Base-by-base conservation (phyloP, 2,888 invertebrate genomes). In the Drosophila nigricruria region DNA sequence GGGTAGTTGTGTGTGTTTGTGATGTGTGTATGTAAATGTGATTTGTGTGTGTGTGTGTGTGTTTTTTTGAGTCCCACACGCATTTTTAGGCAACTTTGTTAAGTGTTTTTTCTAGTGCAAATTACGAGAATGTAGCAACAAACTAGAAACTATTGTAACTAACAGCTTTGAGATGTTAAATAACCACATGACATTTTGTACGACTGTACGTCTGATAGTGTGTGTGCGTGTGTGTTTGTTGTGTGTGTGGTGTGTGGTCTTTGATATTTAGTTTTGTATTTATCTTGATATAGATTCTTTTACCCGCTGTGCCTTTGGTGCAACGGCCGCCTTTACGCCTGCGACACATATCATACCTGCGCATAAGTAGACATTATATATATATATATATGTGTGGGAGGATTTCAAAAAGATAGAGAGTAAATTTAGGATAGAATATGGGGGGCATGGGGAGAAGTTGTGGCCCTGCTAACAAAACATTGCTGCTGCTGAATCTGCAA, bases 251-350 rank as follows among this genome's bases (percentile, higher is more conserved):
- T 74, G 68, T 77, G 66, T 74, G 57, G 73, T 76, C 67, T 73
- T 74, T 73, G 64, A 58, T 57, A 32, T 53, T 69, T 70, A 70
- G 50, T 59, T 45, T 50, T 56, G 45, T 25, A 45, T 45, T 45
- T 45, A 43, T 6, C 23, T 63, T 58, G 47, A 43, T 74, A 57
- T 69, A 63, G 16, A 36, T 73, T 77, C 81, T 94, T 96, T 96
- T 97, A 98, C 98, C 98, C 94, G 98, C 98, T 94, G 98, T 98
- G 96, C 98, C 98, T 95, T 98, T 97, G 93, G 98, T 98, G 95
- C 98, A 98, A 94, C 97, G 96, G 94, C 98, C 98, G 94, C 97
- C 98, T 95, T 97, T 97, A 94, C 97, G 96, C 93, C 97, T 96
- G 92, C 98, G 96, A 95, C 98, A 98, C 98, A 98, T 98, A 96